phyloP scores from a whole-genome alignment of 2,888 invertebrate genomes.

The Apamea crenata region DNA sequence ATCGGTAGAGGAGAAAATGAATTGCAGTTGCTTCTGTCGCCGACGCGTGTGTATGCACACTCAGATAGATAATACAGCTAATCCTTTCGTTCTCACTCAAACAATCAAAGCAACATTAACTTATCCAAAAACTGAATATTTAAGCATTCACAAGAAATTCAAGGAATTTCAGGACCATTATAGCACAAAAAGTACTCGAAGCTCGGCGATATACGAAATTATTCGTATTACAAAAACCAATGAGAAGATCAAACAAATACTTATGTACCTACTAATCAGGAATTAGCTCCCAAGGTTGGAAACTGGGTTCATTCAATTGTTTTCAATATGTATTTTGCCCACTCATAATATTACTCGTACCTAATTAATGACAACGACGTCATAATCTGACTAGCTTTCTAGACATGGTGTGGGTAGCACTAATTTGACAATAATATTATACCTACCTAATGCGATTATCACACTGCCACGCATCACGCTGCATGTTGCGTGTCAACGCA shows the following conservation, averaged over 20 bases:
- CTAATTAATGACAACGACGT: no score
- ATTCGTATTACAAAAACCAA: neutral
- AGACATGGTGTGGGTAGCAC: neutral
- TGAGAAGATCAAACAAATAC: neutral
- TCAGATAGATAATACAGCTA: no score
- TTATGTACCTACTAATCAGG: neutral
- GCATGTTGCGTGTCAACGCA: no score
- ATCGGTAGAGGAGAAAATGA: no score
- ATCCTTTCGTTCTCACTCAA: neutral
- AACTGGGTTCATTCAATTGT: neutral
- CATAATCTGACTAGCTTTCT: no score
- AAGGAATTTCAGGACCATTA: neutral
- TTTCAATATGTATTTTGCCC: neutral
- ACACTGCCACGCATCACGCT: no score
- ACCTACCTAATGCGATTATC: no score
- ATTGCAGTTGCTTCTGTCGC: no score
- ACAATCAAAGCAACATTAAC: neutral
- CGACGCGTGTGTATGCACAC: no score
- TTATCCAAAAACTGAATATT: neutral
- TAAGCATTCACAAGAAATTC: neutral
- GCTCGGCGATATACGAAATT: neutral
- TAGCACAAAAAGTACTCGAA: neutral
- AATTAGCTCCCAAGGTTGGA: neutral
- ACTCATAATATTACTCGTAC: no score
- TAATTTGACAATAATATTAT: neutral